Percentiles rank a stretch among this genome's conserved stretches.
These are phyloP conservation scores for Xyliphius kryptos DNA, from an alignment of 2,113 vertebrate genomes.

Conservation along the genomic window DNA sequence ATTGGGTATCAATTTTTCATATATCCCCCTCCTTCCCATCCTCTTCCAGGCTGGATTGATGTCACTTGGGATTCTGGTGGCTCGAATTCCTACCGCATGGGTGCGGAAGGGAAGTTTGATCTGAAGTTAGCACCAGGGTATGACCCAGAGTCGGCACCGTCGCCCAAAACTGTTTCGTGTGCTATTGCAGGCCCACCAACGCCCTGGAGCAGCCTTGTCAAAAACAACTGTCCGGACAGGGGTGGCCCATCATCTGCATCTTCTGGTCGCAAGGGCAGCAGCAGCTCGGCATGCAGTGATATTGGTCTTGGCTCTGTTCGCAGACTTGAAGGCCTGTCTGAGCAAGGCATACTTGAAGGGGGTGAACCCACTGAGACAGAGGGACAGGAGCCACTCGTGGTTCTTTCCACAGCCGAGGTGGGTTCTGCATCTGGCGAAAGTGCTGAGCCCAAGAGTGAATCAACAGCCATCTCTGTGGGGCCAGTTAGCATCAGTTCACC, in stretches of 20 bases:
- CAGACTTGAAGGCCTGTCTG: conserved; percentile 80
- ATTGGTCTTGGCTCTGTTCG: conserved; percentile 90
- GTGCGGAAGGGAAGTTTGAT: conserved; percentile 99
- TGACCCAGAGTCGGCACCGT: conserved; percentile 99
- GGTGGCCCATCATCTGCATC: conserved; percentile 68
- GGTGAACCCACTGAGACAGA: conserved; percentile 77
- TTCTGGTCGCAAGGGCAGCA: conserved; percentile 98
- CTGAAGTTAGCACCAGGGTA: conserved; percentile 99
- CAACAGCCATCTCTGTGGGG: conserved; percentile 89
- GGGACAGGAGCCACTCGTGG: conserved; percentile 81
- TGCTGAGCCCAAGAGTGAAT: conserved; percentile 72
- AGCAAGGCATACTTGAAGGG: conserved; percentile 70
- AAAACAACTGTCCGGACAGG: conserved; percentile 99
- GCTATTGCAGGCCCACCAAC: conserved; percentile 99
- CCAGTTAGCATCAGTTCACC: conserved; percentile 97
- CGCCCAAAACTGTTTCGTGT: conserved; percentile 99
- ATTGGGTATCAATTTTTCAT: conserved; percentile 67
- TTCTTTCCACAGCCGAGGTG: conserved; percentile 81
- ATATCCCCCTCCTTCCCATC: conserved; percentile 78
- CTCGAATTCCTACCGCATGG: conserved; percentile 99
- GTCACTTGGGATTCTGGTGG: conserved; percentile 99
- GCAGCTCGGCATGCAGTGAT: conserved; percentile 99
- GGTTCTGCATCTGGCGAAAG: conserved; percentile 84
- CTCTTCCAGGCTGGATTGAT: conserved; percentile 99
- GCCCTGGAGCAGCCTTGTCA: conserved; percentile 99